Percentiles rank a stretch among this genome's conserved stretches.
These are phyloP conservation scores for Scaptomyza reducta DNA, from an alignment of 2,888 invertebrate species.

Conservation along the genomic window DNA sequence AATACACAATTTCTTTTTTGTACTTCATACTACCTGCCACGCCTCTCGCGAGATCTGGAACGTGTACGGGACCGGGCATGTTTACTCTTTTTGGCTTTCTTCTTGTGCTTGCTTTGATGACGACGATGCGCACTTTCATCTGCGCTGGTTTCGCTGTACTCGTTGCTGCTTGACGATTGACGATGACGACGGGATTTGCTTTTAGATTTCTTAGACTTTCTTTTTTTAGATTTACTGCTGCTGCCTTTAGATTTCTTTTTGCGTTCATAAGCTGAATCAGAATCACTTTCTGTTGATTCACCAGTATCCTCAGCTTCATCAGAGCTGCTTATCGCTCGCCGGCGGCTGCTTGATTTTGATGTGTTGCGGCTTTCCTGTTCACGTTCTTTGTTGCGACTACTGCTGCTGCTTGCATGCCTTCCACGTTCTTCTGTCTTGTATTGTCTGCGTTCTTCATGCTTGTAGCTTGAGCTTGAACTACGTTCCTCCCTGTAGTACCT, in stretches of 20 bases:
- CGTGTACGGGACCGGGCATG: conserved; percentile 81
- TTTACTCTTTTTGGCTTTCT: conserved; percentile 83
- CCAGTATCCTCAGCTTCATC: conserved; percentile 69
- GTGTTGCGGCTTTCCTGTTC: conserved; percentile 37
- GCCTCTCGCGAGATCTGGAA: conserved; percentile 61
- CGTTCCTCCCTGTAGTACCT: conserved; percentile 19
- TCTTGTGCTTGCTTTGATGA: conserved; percentile 75
- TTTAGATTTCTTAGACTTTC: conserved; percentile 69
- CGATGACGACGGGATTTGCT: conserved; percentile 59
- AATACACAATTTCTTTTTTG: conserved; percentile 25
- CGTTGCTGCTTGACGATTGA: conserved; percentile 18
- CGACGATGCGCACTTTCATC: conserved; percentile 48
- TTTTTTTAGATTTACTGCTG: conserved; percentile 66
- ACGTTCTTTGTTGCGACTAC: conserved; percentile 38
- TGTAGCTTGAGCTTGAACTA: conserved; percentile 15
- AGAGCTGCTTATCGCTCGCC: conserved; percentile 50
- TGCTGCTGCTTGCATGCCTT: conserved; percentile 29
- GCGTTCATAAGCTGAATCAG: conserved; percentile 67
- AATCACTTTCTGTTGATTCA: conserved; percentile 70
- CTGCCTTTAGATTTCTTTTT: conserved; percentile 59
- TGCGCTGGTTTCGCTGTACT: conserved; percentile 28
- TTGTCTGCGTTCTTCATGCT: conserved; percentile 22
- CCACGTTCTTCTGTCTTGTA: conserved; percentile 21
- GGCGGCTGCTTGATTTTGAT: conserved; percentile 37
- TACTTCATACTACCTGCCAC: conserved; percentile 38